A percentile compares a stretch with the other conserved stretches of the same genome.
These are phyloP conservation scores for Frankliniella intonsa DNA, from an alignment of 2,888 invertebrate genomes.

Conservation along the genomic window DNA sequence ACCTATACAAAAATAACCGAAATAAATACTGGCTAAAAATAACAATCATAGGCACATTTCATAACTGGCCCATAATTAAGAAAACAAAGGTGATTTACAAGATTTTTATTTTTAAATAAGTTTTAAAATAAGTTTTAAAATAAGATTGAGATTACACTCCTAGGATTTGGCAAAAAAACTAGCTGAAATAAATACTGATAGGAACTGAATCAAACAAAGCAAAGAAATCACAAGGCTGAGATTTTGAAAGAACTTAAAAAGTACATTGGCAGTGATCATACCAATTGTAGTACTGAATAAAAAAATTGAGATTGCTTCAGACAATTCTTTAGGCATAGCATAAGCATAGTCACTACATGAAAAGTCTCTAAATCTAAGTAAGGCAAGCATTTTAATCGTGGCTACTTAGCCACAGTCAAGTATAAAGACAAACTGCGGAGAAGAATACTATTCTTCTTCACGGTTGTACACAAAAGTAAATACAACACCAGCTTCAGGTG, in stretches of 20 bases:
- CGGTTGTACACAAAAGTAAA: conserved; percentile 1
- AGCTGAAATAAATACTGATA: not conserved
- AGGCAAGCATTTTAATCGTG: not conserved
- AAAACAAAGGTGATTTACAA: too few species aligned
- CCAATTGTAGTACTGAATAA: too few species aligned
- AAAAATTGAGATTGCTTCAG: too few species aligned
- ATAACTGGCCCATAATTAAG: too few species aligned
- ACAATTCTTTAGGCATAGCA: too few species aligned
- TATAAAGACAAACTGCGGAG: not conserved
- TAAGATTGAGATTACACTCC: not conserved
- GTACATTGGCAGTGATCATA: too few species aligned
- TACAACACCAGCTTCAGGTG: not conserved
- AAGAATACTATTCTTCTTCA: not conserved
- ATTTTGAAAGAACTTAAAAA: not conserved
- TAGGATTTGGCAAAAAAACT: not conserved
- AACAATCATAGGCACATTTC: too few species aligned
- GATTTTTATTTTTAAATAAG: not conserved
- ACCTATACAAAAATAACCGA: too few species aligned
- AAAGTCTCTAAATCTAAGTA: not conserved
- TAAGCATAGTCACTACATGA: not conserved
- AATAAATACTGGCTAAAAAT: too few species aligned
- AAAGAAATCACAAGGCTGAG: not conserved
- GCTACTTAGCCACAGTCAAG: not conserved
- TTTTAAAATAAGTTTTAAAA: not conserved
- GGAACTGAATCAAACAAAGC: not conserved